Evolutionary conservation across 2,113 vertebrate species (phyloP), one percentile per base, ranked within the genome.

Genomic region (Nothocercus nigrocapillus): DNA sequence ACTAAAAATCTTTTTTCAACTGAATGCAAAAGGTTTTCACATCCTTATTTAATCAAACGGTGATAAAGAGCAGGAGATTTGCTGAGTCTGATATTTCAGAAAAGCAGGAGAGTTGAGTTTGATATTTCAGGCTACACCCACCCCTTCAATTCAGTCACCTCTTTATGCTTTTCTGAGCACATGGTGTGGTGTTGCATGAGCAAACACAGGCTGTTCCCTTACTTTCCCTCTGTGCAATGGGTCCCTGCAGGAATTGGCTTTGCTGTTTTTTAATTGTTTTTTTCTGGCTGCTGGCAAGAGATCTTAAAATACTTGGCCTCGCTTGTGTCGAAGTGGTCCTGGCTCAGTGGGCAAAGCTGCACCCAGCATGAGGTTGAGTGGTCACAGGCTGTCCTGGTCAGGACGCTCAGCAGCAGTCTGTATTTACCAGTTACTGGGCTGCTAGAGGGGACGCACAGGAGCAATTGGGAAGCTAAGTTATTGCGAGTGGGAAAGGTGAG

Each of bases 121-220:
- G 74, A 19, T 49, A 8, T 36, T 70, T 49, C 7, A 30, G 67
- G 59, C 73, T 20, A 27, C 21, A 27, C 8, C 18, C 32, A 6
- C 24, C 36, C 7, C 9, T 82, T 42, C 19, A 28, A 38, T n/a
- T 67, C 13, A 42, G 19, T 67, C 56, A 22, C 22, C 9, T 81
- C 25, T 44, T 30, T 1, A 8, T 54, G 61, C 56, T 21, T 62
- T 47, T 32, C 49, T 0, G 0, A n/a, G 34, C 2, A 11, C 21
- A 62, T 44, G 21, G 6, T 24, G 27, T 24, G n/a, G 15, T 58
- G 77, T 75, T 63, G 66, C 36, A 3, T 34, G 78, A 70, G 47
- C 79, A 21, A 63, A 28, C 0, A 0, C 73, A 56, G 45, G 44
- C 44, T 36, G 13, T 44, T 51, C 62, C 32, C 16, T 58, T 42